A percentile compares a stretch with the other conserved stretches of the same genome.
Conservation (phyloP, 1,140 invertebrate species). For the Bombus consobrinus region DNA sequence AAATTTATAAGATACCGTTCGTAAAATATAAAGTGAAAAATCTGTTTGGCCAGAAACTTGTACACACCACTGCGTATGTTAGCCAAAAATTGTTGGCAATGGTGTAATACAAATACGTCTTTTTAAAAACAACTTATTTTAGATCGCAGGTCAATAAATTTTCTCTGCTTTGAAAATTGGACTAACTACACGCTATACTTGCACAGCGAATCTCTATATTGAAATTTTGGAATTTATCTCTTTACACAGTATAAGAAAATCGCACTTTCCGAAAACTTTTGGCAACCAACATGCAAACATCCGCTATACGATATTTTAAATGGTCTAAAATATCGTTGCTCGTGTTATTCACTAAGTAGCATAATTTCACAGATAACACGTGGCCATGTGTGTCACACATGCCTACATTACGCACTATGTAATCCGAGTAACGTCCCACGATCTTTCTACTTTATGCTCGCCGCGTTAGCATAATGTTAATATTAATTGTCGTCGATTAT, state of each 20-base stretch:
- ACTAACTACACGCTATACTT: neutral
- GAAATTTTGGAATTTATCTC: neutral
- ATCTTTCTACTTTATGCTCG: neutral
- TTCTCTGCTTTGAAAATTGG: neutral
- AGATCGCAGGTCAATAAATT: neutral
- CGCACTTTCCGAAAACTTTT: neutral
- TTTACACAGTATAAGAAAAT: neutral
- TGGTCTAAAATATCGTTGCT: neutral
- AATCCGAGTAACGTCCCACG: neutral
- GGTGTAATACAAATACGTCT: neutral
- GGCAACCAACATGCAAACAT: neutral
- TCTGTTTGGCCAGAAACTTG: neutral
- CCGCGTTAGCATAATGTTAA: neutral
- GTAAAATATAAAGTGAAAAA: neutral
- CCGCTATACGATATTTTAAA: neutral
- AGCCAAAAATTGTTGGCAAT: too few species aligned
- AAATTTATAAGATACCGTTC: neutral
- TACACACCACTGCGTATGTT: too few species aligned
- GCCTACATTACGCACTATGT: neutral
- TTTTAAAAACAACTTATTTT: neutral
- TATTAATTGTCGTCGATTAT: conserved; percentile 5
- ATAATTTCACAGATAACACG: neutral
- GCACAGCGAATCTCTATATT: neutral
- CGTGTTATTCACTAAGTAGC: neutral
- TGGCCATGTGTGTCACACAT: neutral